A percentile compares a stretch with the other conserved stretches of the same genome.
Conservation (phyloP, 2,113 vertebrate genomes). For the Callocephalon fimbriatum region DNA sequence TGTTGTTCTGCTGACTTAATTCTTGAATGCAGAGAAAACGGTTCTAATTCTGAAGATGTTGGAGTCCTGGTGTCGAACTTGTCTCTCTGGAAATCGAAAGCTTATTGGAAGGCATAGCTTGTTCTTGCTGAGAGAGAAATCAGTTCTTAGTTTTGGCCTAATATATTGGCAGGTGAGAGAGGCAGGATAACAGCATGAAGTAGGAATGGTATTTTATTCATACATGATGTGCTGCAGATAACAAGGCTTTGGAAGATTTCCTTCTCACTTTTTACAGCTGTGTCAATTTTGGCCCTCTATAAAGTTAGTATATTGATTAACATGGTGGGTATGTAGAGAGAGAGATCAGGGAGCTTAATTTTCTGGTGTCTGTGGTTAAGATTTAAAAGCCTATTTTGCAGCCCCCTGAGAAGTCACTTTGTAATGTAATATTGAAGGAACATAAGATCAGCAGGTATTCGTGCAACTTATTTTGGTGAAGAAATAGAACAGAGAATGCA, state of each 20-base stretch:
- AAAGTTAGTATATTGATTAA: neutral
- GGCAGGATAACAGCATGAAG: neutral
- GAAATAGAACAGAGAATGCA: neutral
- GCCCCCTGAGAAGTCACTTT: neutral
- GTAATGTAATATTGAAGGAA: neutral
- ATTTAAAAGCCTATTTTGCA: neutral
- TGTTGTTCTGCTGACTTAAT: neutral
- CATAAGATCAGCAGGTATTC: neutral
- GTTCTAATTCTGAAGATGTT: neutral
- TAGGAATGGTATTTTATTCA: neutral
- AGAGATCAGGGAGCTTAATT: neutral
- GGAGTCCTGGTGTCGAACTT: neutral
- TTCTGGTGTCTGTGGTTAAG: neutral
- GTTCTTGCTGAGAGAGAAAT: constrained; percentile 23
- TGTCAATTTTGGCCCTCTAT: neutral
- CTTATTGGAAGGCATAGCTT: constrained; percentile 1
- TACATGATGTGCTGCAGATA: neutral
- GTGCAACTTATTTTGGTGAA: neutral
- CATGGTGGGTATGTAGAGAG: neutral
- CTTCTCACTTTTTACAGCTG: neutral
- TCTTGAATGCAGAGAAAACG: neutral
- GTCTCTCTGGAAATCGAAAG: constrained; percentile 41
- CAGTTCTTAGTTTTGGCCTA: neutral
- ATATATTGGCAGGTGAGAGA: neutral
- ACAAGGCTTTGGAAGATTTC: neutral